phyloP scores from a whole-genome alignment of 2,113 vertebrate genomes.

The Oryzias melastigma region DNA sequence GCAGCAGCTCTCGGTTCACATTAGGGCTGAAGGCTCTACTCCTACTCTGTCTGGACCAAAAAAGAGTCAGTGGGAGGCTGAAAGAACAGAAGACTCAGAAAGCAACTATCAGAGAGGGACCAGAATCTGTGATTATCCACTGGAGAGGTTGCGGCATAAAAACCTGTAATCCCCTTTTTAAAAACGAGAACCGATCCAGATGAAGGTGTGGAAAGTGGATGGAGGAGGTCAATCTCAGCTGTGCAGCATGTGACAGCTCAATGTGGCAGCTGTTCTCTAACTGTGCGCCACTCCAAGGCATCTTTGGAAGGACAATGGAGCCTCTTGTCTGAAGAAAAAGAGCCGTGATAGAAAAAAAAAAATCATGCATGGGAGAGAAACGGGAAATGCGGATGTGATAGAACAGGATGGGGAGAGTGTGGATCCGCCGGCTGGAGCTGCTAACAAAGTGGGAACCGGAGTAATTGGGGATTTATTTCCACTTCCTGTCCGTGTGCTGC shows the following conservation, averaged over 20 bases:
- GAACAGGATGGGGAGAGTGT: constrained; percentile 20
- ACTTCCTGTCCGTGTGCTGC: constrained; percentile 26
- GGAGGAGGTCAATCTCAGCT: constrained; percentile 51
- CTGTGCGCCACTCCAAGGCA: constrained; percentile 64
- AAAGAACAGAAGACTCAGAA: constrained; percentile 12
- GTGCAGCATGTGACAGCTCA: constrained; percentile 74
- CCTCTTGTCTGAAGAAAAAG: constrained; percentile 64
- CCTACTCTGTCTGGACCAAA: constrained; percentile 45
- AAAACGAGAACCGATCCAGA: background rate
- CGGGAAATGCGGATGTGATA: constrained; percentile 17
- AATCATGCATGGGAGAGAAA: constrained; percentile 19
- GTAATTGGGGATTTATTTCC: constrained; percentile 17
- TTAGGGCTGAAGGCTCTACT: constrained; percentile 19
- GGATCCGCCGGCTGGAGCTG: background rate
- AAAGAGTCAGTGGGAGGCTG: constrained; percentile 35
- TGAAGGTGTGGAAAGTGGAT: constrained; percentile 15
- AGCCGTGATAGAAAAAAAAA: constrained; percentile 21
- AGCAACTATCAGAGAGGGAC: constrained; percentile 1
- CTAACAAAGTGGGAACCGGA: background rate
- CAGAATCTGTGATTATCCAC: constrained; percentile 5
- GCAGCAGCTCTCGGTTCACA: background rate
- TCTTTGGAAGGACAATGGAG: constrained; percentile 68
- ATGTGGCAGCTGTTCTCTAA: constrained; percentile 78
- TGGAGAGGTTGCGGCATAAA: background rate
- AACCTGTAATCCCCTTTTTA: background rate